Evolutionary conservation across 2,797 vertebrate species (phyloP), one percentile per base, ranked within the genome.

Genomic region (Cryptoblepharus egeriae): DNA sequence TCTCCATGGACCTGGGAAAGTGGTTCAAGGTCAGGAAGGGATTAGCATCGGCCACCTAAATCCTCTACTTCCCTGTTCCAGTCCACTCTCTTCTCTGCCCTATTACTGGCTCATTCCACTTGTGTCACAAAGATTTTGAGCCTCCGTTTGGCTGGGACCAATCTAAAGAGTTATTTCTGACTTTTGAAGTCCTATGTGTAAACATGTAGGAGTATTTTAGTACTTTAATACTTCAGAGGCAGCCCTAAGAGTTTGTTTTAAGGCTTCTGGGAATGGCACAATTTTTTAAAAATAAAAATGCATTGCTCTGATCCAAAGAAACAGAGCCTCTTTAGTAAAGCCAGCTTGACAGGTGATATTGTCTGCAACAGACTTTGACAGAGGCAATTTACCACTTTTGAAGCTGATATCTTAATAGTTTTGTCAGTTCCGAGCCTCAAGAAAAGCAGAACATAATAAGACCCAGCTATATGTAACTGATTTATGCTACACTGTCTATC

Each of bases 401-500:
- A 73, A 63, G 2, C 72, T 63, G 73, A 35, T 70, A 77, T 42
- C 42, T 67, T 52, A 49, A 39, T 8, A 28, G 5, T 69, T 79
- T 61, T 77, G 87, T 87, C 69, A 93, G 91, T 86, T 92, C 75
- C 39, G 60, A 89, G n/a, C 87, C 85, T 57, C 8, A 89, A 91
- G 92, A 90, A 65, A 93, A 89, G 81, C 55, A 82, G 83, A 91
- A 86, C 60, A 89, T 42, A 88, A 67, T 61, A 79, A 87, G 26
- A 39, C 84, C 69, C 81, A 30, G 81, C 78, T 88, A 87, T 81
- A 68, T 65, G 22, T 93, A 90, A 87, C 70, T 85, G 88, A 89
- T 91, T 91, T 87, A 85, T 58, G 61, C 84, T 90, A 65, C 64
- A 79, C 86, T 91, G 88, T 16, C 13, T 90, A 75, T 64, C 77